These are phyloP conservation scores for Heteromyza rotundicornis DNA, from an alignment of 2,888 invertebrate species.

Conservation along the genomic window DNA sequence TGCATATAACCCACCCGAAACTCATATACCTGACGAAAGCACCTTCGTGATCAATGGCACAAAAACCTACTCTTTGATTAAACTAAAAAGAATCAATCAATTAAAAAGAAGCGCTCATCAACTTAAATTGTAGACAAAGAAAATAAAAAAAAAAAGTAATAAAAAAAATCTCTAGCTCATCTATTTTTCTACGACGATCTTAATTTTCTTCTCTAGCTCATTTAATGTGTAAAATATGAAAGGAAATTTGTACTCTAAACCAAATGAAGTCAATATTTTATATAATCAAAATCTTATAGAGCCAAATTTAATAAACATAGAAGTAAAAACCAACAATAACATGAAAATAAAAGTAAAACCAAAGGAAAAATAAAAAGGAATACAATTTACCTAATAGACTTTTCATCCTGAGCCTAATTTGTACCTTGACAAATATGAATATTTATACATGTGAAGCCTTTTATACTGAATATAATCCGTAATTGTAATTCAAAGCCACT, in stretches of 20 bases:
- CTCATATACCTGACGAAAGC: constrained; percentile 17
- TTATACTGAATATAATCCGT: constrained; percentile 37
- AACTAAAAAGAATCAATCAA: neutral
- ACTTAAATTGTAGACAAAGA: neutral
- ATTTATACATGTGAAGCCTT: constrained; percentile 18
- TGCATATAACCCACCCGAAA: constrained; percentile 22
- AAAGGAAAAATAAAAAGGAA: constrained; percentile 33
- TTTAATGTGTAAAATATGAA: no score
- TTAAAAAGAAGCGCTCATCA: no score
- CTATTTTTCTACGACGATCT: constrained; percentile 62
- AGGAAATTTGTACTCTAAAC: no score
- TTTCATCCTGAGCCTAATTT: constrained; percentile 54
- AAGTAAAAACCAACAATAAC: no score
- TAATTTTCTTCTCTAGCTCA: no score
- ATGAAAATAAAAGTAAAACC: constrained; percentile 22
- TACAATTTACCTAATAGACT: constrained; percentile 42
- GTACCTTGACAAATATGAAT: constrained; percentile 46
- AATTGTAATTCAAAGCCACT: constrained; percentile 35
- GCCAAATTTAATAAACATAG: constrained; percentile 13
- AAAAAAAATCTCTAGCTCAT: constrained; percentile 45
- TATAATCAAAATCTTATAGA: constrained; percentile 7
- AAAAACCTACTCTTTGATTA: no score
- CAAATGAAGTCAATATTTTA: constrained; percentile 20
- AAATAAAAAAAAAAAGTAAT: constrained; percentile 23
- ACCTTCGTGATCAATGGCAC: no score